Evolutionary conservation across 2,888 invertebrate genomes (phyloP).

Genomic region (Agonopterix subpropinquella): DNA sequence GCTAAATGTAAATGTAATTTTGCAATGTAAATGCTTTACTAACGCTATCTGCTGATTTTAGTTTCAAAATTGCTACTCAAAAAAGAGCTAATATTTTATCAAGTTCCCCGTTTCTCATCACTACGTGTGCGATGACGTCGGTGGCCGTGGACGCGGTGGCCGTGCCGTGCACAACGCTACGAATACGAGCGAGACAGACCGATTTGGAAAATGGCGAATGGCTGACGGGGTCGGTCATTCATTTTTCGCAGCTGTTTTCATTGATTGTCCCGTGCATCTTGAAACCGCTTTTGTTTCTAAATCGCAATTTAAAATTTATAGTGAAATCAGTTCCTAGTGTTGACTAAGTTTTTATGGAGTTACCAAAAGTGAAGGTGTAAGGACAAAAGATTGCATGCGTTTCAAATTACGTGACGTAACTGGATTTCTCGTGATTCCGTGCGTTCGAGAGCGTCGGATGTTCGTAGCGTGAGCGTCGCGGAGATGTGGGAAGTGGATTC

Average conservation of each 20-base stretch:
- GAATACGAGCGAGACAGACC: slow-evolving; percentile 17
- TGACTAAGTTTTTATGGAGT: neutral
- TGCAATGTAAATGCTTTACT: no score
- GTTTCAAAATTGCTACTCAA: no score
- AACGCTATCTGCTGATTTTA: no score
- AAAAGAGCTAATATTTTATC: no score
- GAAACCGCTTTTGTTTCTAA: slow-evolving; percentile 4
- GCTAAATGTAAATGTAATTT: no score
- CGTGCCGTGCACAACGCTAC: neutral
- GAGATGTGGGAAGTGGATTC: slow-evolving; percentile 70
- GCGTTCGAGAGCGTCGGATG: slow-evolving; percentile 17
- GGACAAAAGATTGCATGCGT: slow-evolving; percentile 6
- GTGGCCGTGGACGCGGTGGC: neutral
- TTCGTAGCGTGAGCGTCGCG: slow-evolving; percentile 21
- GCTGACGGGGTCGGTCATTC: slow-evolving; percentile 18
- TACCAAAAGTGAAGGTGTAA: neutral
- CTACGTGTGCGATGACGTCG: no score
- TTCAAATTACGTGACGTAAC: slow-evolving; percentile 61
- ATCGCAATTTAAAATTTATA: neutral
- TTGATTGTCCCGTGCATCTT: slow-evolving; percentile 14
- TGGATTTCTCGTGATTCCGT: slow-evolving; percentile 38
- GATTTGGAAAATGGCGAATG: slow-evolving; percentile 15
- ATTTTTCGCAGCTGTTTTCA: slow-evolving; percentile 27
- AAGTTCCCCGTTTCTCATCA: no score
- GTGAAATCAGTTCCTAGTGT: neutral